Evolutionary conservation across 2,888 invertebrate species (phyloP).

Genomic region (Cheilosia vulpina): DNA sequence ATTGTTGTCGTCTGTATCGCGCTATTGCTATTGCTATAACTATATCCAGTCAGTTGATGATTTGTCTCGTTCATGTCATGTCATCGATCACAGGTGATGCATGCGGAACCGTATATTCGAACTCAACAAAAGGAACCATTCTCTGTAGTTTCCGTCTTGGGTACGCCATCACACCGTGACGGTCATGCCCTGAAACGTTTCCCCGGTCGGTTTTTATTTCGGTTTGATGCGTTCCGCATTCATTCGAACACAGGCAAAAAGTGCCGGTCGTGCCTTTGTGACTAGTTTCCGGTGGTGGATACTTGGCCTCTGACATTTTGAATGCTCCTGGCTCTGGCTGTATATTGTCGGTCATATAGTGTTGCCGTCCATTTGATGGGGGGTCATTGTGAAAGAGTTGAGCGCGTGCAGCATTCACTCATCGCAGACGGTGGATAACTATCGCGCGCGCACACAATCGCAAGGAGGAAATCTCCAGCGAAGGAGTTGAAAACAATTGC

Average conservation of each 20-base stretch:
- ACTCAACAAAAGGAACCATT: slow-evolving; percentile 60
- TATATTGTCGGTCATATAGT: background rate
- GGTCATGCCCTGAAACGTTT: slow-evolving; percentile 74
- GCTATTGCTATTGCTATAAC: background rate
- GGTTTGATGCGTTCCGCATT: slow-evolving; percentile 61
- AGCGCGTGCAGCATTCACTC: slow-evolving; percentile 40
- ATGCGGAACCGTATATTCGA: slow-evolving; percentile 65
- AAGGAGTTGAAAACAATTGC: slow-evolving; percentile 68
- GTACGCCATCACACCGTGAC: slow-evolving; percentile 55
- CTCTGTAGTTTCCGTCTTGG: slow-evolving; percentile 40
- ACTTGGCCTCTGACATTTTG: slow-evolving; percentile 68
- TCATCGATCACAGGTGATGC: slow-evolving; percentile 75
- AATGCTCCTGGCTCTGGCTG: slow-evolving; percentile 51
- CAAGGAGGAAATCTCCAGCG: slow-evolving; percentile 58
- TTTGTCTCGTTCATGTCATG: slow-evolving; percentile 40
- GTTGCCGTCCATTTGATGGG: slow-evolving; percentile 7
- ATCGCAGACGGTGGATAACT: slow-evolving; percentile 9
- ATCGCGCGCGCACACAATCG: slow-evolving; percentile 49
- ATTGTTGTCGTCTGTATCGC: background rate
- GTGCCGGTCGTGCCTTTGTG: slow-evolving; percentile 47
- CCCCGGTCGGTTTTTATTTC: slow-evolving; percentile 45
- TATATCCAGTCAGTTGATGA: slow-evolving; percentile 18
- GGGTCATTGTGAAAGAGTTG: slow-evolving; percentile 54
- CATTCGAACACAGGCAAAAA: slow-evolving; percentile 17
- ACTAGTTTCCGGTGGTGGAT: slow-evolving; percentile 61